Conservation (phyloP, 37 sponge, comb jelly and placozoan genomes). For the Ianthella basta region DNA sequence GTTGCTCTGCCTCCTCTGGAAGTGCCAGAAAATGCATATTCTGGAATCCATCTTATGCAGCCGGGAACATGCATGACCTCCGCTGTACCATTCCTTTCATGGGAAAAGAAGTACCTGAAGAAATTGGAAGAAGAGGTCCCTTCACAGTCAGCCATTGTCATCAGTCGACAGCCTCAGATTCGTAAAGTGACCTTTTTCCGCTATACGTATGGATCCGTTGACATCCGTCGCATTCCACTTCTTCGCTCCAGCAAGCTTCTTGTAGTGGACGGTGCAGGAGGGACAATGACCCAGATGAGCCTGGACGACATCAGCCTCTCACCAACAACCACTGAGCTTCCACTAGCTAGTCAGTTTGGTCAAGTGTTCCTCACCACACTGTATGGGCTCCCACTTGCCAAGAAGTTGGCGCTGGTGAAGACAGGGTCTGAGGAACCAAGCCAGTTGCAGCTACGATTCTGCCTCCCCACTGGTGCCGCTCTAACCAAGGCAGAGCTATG, state of each 20-base stretch:
- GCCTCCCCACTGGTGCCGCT: conserved; percentile 64
- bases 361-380: conserved; percentile 64
- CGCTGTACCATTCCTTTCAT: conserved; percentile 39
- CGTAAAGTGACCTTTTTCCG: conserved; percentile 17
- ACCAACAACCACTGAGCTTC: conserved; percentile 53
- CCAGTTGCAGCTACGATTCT: conserved; percentile 28
- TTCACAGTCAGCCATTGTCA: conserved; percentile 29
- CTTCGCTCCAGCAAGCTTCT: conserved; percentile 66
- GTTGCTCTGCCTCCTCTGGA: conserved; percentile 28
- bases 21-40: conserved; percentile 47
- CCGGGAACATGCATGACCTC: conserved; percentile 56
- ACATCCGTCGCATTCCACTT: conserved; percentile 68
- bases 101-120: conserved; percentile 65
- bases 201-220: conserved; percentile 72
- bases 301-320: conserved; percentile 57
- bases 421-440: conserved; percentile 16
- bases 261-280: conserved; percentile 61
- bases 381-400: conserved; percentile 47
- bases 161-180: conserved; percentile 33
- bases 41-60: conserved; percentile 50
- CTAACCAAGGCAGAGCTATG: conserved; percentile 54
- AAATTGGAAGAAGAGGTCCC: conserved; percentile 60
- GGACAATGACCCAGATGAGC: conserved; percentile 51
- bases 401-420: conserved; percentile 44
- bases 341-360: conserved; percentile 80